These are phyloP conservation scores for Dicranocentrus wangi DNA, from an alignment of 2,888 invertebrate species.

Conservation along the genomic window DNA sequence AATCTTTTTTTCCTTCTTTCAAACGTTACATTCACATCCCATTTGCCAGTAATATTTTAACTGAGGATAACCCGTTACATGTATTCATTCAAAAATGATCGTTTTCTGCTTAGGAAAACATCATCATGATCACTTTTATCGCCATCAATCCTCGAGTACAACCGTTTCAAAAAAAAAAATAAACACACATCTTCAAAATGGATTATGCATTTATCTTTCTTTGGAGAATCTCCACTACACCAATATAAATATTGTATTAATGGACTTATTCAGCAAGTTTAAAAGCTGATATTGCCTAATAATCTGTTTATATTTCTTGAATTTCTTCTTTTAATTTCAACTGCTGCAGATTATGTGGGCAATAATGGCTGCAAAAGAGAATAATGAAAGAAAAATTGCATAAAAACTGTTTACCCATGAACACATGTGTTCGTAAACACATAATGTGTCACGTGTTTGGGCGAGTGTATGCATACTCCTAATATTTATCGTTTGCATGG, in stretches of 20 bases:
- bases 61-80: not conserved
- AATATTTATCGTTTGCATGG: not conserved
- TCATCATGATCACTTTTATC: not conserved
- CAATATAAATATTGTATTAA: constrained; percentile 17
- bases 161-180: not conserved
- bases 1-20: not conserved
- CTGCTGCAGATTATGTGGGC: not conserved
- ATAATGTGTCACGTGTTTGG: not conserved
- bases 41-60: too few relatives aligned
- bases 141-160: too few relatives aligned
- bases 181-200: not conserved
- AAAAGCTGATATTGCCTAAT: constrained; percentile 9
- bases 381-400: constrained; percentile 2
- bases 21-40: too few relatives aligned
- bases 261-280: not conserved
- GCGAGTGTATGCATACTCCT: too few relatives aligned
- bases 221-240: not conserved
- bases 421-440: not conserved
- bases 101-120: too few relatives aligned
- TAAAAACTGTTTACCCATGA: not conserved
- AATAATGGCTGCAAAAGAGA: too few relatives aligned
- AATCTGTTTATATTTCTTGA: constrained; percentile 1
- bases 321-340: constrained; percentile 15
- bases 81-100: not conserved
- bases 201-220: not conserved